Evolutionary conservation across 2,888 invertebrate species (phyloP).

Genomic region (Acronicta psi): DNA sequence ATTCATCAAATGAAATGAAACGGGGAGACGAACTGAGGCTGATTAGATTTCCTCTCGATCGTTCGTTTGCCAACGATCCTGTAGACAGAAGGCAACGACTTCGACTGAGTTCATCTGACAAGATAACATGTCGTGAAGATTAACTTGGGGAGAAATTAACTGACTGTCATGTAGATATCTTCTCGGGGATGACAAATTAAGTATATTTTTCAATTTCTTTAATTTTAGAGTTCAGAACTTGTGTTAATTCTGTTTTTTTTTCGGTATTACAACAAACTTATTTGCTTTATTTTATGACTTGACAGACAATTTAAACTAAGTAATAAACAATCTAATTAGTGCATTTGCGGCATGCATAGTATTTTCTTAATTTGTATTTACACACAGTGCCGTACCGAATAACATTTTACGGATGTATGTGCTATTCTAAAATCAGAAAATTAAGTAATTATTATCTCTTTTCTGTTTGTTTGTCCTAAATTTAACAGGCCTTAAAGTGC

Average conservation of each 20-base stretch:
- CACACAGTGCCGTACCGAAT: no score
- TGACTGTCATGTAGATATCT: slow-evolving; percentile 2
- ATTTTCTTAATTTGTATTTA: no score
- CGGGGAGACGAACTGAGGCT: slow-evolving; percentile 25
- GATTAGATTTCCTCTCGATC: slow-evolving; percentile 46
- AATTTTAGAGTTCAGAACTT: no score
- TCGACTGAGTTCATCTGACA: slow-evolving; percentile 11
- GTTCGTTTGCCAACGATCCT: slow-evolving; percentile 33
- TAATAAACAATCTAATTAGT: no score
- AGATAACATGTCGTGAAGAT: slow-evolving; percentile 2
- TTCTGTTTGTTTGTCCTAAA: slow-evolving; percentile 7
- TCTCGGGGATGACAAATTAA: no score
- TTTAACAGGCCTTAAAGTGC: slow-evolving; percentile 5
- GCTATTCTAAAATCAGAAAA: background rate
- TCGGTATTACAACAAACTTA: background rate
- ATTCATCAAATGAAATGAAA: slow-evolving; percentile 40
- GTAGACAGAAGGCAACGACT: slow-evolving; percentile 13
- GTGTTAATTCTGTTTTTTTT: slow-evolving; percentile 13
- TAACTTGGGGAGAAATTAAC: background rate
- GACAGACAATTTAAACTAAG: no score
- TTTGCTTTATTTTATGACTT: no score
- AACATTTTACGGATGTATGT: no score
- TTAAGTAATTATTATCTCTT: background rate
- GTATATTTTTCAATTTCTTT: no score
- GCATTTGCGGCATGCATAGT: no score